These are phyloP conservation scores for Chymomyza caudatula DNA, from an alignment of 2,888 invertebrate genomes.

Conservation along the genomic window DNA sequence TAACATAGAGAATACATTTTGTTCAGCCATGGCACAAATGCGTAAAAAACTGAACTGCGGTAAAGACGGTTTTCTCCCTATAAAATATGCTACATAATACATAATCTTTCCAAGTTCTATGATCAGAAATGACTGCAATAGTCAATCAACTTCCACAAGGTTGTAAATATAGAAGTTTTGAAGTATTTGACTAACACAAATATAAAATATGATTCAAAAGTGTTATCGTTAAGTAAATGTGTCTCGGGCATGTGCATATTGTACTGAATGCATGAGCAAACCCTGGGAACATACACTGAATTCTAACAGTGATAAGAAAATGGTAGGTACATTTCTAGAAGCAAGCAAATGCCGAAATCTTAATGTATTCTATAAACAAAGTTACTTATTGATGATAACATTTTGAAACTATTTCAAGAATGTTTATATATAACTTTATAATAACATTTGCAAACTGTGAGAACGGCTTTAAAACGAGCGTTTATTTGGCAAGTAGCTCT, in stretches of 20 bases:
- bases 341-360: not conserved
- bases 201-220: not conserved
- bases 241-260: not conserved
- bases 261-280: not conserved
- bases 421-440: not conserved
- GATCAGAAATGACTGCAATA: conserved; percentile 9
- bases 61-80: no score
- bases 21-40: no score
- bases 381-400: not conserved
- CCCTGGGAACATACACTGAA: not conserved
- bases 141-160: conserved; percentile 29
- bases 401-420: not conserved
- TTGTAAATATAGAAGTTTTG: conserved; percentile 13
- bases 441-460: not conserved
- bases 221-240: not conserved
- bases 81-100: no score
- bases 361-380: not conserved
- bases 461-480: not conserved
- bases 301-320: not conserved
- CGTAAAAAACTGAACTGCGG: no score
- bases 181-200: not conserved
- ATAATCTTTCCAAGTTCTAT: no score
- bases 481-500: not conserved
- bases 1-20: no score
- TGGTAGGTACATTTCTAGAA: not conserved